Percentiles rank a stretch among this genome's conserved stretches.
These are phyloP conservation scores for Ceratosolen fusciceps DNA, from an alignment of 1,140 invertebrate genomes.

Conservation along the genomic window DNA sequence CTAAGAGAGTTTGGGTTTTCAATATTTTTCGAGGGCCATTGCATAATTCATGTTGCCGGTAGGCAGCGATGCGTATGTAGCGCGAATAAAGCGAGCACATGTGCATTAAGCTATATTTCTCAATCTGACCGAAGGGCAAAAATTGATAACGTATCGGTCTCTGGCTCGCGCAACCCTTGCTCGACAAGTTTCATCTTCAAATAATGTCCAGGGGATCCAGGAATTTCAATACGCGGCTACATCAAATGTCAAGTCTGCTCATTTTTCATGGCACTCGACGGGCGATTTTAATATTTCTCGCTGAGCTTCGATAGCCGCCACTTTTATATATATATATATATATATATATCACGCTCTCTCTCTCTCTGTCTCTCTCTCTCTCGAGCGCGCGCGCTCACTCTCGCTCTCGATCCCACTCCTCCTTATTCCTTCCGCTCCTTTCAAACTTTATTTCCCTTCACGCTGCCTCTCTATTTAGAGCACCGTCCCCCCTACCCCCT, in stretches of 20 bases:
- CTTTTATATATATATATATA: too few species aligned
- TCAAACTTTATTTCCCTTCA: background rate
- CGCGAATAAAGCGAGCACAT: background rate
- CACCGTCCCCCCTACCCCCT: too few species aligned
- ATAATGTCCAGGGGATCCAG: constrained; percentile 14
- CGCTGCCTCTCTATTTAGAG: background rate
- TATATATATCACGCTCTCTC: too few species aligned
- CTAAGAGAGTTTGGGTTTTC: too few species aligned
- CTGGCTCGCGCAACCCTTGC: background rate
- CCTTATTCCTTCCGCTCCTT: background rate
- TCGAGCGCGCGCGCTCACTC: too few species aligned
- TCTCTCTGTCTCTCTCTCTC: too few species aligned
- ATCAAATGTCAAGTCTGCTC: constrained; percentile 16
- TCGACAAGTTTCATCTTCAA: background rate
- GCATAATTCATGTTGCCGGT: too few species aligned
- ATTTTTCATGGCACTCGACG: constrained; percentile 24
- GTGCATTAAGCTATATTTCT: background rate
- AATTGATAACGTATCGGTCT: constrained; percentile 17
- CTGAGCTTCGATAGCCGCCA: too few species aligned
- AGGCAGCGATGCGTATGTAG: too few species aligned
- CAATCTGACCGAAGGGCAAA: background rate
- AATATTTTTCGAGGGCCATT: too few species aligned
- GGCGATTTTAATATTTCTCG: constrained; percentile 26
- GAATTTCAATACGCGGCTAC: background rate
- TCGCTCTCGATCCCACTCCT: background rate